Base-by-base conservation (phyloP, 2,797 vertebrate genomes). In the Alauda arvensis region DNA sequence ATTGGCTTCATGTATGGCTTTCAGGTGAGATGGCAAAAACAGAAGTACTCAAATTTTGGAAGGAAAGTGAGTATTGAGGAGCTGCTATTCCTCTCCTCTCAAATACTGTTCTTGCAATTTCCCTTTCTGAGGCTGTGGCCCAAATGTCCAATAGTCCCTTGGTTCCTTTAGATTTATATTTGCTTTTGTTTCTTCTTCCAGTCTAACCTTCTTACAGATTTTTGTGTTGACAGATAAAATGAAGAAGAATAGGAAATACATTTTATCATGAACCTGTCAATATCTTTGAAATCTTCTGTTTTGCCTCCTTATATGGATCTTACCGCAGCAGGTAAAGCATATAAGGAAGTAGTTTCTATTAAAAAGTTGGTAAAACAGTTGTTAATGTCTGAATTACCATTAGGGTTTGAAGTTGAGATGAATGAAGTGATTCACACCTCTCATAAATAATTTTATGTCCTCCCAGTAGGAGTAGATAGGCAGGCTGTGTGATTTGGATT, bases 381-480 rank as follows among this genome's bases (percentile, higher is more conserved):
- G 3, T 77, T 75, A 87, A 67, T 3, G 8, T 86, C 45, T 91
- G 43, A 85, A 56, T 89, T 88, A 52, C 56, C 0, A 3, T 85
- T 85, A 62, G 51, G 19, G n/a, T 83, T 92, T 45, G 62, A 46
- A 85, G 68, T 60, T 84, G 85, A 80, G 69, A 86, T 75, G 62
- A 56, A 68, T 83, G 76, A 93, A 39, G 76, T 62, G 80, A 77
- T 86, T 91, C 46, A 25, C 26, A 56, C 31, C 20, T 75, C 24
- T 89, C 40, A 39, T 65, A 55, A 80, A 77, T 19, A 26, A 18
- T 89, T 91, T 69, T 59, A 77, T 65, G 65, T 65, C 24, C 25
- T 69, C 62, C 33, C 66, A 39, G 24, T 33, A 59, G 51, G 69
- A 67, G 10, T 72, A 43, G 74, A 39, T n/a, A 68, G 63, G 23